Evolutionary conservation across 2,797 vertebrate species (phyloP).

Genomic region (Bovichtus variegatus): DNA sequence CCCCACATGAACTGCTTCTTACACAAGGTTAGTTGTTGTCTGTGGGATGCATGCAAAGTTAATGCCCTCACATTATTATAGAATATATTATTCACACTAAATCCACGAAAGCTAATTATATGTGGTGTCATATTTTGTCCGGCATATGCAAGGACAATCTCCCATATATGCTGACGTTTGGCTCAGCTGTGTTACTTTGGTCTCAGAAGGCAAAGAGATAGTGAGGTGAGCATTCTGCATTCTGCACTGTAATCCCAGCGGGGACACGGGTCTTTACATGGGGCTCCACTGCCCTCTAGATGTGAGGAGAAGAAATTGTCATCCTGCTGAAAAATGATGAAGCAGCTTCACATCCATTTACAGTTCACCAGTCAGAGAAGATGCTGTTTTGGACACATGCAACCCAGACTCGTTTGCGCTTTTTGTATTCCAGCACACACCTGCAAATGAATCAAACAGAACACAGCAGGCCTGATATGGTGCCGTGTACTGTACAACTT

Average conservation of each 20-base stretch:
- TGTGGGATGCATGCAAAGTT: slow-evolving; percentile 19
- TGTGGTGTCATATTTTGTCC: slow-evolving; percentile 39
- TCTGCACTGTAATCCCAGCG: slow-evolving; percentile 46
- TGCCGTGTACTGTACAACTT: slow-evolving; percentile 16
- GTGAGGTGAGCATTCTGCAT: slow-evolving; percentile 57
- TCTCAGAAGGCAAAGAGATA: slow-evolving; percentile 44
- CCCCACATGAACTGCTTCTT: slow-evolving; percentile 9
- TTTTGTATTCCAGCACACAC: slow-evolving; percentile 7
- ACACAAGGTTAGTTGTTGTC: slow-evolving; percentile 28
- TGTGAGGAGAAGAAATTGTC: slow-evolving; percentile 44
- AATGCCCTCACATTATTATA: slow-evolving; percentile 25
- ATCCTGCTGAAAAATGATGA: slow-evolving; percentile 35
- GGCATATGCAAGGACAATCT: slow-evolving; percentile 27
- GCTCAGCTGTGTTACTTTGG: slow-evolving; percentile 56
- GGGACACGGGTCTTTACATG: slow-evolving; percentile 15
- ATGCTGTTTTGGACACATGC: slow-evolving; percentile 45
- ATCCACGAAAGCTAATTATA: slow-evolving; percentile 48
- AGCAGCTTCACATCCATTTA: slow-evolving; percentile 32
- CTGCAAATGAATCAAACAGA: slow-evolving; percentile 25
- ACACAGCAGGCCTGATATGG: slow-evolving; percentile 1
- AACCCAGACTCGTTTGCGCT: neutral
- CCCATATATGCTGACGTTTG: slow-evolving; percentile 37
- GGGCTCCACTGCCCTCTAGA: slow-evolving; percentile 80
- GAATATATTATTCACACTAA: slow-evolving; percentile 13
- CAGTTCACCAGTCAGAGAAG: slow-evolving; percentile 29